phyloP scores from a whole-genome alignment of 2,888 invertebrate species.

The Podabrus alpinus region DNA sequence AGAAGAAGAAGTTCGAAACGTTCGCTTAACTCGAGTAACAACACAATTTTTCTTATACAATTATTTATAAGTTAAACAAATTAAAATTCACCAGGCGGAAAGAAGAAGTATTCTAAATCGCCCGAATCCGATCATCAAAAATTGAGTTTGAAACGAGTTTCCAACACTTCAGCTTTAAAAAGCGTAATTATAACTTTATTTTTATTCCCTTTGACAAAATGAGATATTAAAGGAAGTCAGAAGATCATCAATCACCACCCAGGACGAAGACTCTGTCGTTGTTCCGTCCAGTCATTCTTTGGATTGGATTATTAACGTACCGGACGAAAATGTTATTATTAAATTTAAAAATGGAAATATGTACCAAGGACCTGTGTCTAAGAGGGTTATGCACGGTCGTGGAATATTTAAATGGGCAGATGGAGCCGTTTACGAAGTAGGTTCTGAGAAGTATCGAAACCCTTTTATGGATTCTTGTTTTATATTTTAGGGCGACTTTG shows the following conservation, averaged over 20 bases:
- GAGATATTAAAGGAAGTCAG: background rate
- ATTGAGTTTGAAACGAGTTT: background rate
- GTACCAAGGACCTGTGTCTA: constrained; percentile 61
- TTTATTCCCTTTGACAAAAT: background rate
- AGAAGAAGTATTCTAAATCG: background rate
- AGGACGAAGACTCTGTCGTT: background rate
- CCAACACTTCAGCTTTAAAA: background rate
- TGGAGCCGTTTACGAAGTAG: constrained; percentile 62
- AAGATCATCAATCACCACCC: background rate
- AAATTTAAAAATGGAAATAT: constrained; percentile 62
- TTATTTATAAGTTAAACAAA: background rate
- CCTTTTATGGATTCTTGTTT: background rate
- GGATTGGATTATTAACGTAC: constrained; percentile 11
- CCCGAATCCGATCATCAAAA: background rate
- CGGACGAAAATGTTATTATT: constrained; percentile 56
- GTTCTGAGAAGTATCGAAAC: background rate
- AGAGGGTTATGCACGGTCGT: constrained; percentile 63
- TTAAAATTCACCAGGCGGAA: background rate
- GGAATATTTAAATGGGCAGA: constrained; percentile 64
- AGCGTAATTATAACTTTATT: background rate
- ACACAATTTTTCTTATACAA: background rate
- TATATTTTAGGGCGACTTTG: constrained; percentile 60
- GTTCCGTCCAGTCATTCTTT: background rate
- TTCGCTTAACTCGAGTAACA: background rate
- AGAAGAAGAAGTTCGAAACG: background rate